Evolutionary conservation across 1,140 invertebrate genomes (phyloP), one percentile per base, ranked within the genome.

Genomic region (Propsilocerus akamusi): DNA sequence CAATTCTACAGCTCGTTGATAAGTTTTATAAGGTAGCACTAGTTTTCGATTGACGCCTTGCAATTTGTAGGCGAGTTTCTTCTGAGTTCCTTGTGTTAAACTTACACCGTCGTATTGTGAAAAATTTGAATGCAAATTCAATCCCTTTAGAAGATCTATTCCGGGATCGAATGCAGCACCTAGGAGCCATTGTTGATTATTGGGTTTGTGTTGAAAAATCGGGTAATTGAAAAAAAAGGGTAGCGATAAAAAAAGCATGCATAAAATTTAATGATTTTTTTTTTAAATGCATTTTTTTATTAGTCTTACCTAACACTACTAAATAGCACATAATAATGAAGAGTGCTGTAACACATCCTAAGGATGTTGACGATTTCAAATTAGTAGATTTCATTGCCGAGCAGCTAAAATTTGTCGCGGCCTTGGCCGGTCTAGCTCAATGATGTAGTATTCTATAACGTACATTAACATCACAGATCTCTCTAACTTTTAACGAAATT

Each of bases 11-110:
- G 80, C 81, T 57, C 73, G 72, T 54, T 76, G 67, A 63, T 79
- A 83, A 52, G 74, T 72, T 46, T 67, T 64, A 53, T 77, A 69
- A 53, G 78, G 78, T 58, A 88, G 66, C 66, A 76, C 74, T 58
- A 88, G 71, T 57, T 81, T 77, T 58, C 84, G 72, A 56, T 75
- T 73, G 56, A 83, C 79, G 60, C 81, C 83, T 86, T 41, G 25
- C 41, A 47, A 12, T 25, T 11, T 47, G 14, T 25, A 47, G 25
- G 46, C 46, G n/a, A 26, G n/a, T 20, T 47, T 25, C 25, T 47
- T 47, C 14, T 47, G 23, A 25, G 22, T 47, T 47, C 51, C 51
- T 26, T 49, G 28, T 23, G 51, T 41, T 37, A 49, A 6, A 5
- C 20, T 46, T 6, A 52, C 47, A n/a, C 51, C 51, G 4, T 25